Percentiles rank a stretch among this genome's conserved stretches.
Evolutionary conservation across 2,113 vertebrate genomes (phyloP).

Genomic region (Dryoscopus gambensis): DNA sequence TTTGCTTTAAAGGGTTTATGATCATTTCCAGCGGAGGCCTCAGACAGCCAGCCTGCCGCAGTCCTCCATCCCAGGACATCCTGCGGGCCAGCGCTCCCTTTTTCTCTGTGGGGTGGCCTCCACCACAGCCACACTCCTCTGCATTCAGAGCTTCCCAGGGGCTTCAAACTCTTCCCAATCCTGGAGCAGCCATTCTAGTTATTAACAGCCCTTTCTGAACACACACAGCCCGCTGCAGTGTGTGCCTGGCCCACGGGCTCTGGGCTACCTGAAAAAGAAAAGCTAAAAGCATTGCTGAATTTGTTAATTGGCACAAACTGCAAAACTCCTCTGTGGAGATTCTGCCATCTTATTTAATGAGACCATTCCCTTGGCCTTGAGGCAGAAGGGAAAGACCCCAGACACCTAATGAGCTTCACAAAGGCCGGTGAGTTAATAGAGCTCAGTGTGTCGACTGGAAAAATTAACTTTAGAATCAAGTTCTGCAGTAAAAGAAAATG

Average conservation of each 20-base stretch:
- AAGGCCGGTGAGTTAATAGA: background rate
- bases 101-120: background rate
- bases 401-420: conserved; percentile 16
- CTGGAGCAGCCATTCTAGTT: conserved; percentile 1
- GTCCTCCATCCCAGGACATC: background rate
- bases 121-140: background rate
- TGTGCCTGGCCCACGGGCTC: background rate
- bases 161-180: conserved; percentile 16
- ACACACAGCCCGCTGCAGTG: background rate
- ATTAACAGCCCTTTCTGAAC: conserved; percentile 1
- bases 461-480: background rate
- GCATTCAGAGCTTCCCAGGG: conserved; percentile 26
- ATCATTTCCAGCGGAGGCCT: conserved; percentile 35
- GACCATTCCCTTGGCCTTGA: conserved; percentile 3
- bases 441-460: background rate
- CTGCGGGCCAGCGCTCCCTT: background rate
- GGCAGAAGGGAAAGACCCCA: conserved; percentile 2
- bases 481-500: background rate
- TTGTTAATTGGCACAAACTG: conserved; percentile 34
- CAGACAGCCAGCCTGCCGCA: conserved; percentile 24
- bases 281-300: background rate
- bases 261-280: background rate
- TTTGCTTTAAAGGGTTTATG: conserved; percentile 61
- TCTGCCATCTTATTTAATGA: conserved; percentile 4
- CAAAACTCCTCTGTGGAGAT: background rate